Evolutionary conservation across 2,797 vertebrate species (phyloP).

Genomic region (Sebastes minor): DNA sequence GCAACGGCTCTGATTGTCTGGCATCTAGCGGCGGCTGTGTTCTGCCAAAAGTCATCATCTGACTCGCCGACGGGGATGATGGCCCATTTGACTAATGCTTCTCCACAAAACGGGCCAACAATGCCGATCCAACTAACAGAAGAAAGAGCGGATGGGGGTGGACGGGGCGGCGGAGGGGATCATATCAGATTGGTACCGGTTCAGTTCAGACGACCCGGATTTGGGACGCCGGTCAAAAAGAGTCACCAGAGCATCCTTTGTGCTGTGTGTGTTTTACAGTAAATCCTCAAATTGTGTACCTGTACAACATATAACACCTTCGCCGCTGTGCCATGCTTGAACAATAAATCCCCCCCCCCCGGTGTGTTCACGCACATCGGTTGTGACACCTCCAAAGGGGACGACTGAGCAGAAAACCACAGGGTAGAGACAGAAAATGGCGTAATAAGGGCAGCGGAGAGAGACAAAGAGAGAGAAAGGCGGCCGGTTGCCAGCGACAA

Average conservation of each 20-base stretch:
- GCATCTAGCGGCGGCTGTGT: conserved; percentile 50
- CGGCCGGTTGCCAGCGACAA: conserved; percentile 32
- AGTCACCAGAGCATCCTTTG: not conserved
- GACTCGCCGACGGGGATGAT: conserved; percentile 66
- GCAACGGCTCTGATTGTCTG: conserved; percentile 70
- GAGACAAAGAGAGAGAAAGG: conserved; percentile 30
- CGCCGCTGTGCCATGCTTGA: conserved; percentile 23
- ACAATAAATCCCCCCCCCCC: conserved; percentile 33
- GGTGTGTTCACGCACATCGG: conserved; percentile 43
- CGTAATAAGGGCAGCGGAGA: conserved; percentile 37
- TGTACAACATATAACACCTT: conserved; percentile 29
- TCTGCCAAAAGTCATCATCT: conserved; percentile 76
- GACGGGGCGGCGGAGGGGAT: not conserved
- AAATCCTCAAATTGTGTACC: not conserved
- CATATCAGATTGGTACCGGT: conserved; percentile 31
- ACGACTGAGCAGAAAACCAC: conserved; percentile 50
- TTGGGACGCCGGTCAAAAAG: conserved; percentile 6
- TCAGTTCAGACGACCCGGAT: conserved; percentile 19
- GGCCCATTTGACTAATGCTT: conserved; percentile 73
- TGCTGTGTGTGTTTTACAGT: conserved; percentile 11
- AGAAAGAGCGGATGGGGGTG: not conserved
- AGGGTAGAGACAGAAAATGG: conserved; percentile 43
- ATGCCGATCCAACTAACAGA: conserved; percentile 16
- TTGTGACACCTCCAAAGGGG: conserved; percentile 57
- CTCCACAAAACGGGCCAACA: conserved; percentile 51